These are phyloP conservation scores for Tricholaema leucomelas DNA, from an alignment of 2,113 vertebrate genomes.

Conservation along the genomic window DNA sequence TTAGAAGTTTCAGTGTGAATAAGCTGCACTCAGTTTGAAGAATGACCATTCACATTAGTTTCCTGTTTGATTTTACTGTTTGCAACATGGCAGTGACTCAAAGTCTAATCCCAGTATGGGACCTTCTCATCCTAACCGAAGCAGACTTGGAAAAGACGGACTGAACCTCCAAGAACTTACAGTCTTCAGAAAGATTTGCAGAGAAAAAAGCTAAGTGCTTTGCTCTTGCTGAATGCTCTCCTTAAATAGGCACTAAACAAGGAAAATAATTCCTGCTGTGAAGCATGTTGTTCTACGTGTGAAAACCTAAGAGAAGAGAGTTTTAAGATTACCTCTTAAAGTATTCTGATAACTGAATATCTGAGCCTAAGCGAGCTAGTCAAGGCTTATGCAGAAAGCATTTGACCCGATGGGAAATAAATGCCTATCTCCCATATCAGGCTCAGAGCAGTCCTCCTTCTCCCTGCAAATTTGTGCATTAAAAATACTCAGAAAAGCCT, in stretches of 20 bases:
- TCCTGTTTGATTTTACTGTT: conserved; percentile 10
- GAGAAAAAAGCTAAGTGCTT: background rate
- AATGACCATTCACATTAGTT: background rate
- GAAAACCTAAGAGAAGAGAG: background rate
- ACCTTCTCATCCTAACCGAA: background rate
- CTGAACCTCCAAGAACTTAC: background rate
- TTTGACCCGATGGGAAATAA: background rate
- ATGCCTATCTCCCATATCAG: background rate
- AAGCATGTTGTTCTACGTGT: background rate
- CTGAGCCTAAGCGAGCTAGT: background rate
- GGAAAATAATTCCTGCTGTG: background rate
- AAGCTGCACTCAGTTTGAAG: background rate
- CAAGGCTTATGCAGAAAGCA: background rate
- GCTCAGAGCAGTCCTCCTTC: background rate
- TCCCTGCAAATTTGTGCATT: background rate
- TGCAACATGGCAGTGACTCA: background rate
- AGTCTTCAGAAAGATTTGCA: background rate
- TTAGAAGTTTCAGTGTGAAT: background rate
- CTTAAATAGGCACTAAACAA: background rate
- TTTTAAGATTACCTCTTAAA: background rate
- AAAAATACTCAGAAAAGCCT: background rate
- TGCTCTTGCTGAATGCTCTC: background rate
- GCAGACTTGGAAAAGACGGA: background rate
- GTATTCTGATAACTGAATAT: background rate
- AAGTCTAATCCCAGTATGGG: background rate